phyloP scores from a whole-genome alignment of 2,113 vertebrate species.

The Labrus mixtus region DNA sequence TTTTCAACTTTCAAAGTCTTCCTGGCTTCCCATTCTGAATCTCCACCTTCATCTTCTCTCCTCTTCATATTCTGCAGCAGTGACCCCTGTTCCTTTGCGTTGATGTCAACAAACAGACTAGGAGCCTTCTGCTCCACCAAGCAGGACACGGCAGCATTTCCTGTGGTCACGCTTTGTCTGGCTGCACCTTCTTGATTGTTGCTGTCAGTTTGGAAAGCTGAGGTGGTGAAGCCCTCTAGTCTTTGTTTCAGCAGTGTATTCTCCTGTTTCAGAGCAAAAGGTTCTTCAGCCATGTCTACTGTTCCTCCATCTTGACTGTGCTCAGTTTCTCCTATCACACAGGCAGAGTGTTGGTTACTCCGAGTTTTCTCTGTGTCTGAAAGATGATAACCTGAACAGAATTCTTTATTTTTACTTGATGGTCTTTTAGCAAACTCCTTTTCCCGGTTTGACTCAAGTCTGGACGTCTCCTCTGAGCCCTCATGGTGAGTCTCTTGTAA shows the following conservation, averaged over 20 bases:
- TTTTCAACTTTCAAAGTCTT: neutral
- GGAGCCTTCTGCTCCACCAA: conserved; percentile 3
- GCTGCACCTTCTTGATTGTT: conserved; percentile 25
- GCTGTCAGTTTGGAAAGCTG: neutral
- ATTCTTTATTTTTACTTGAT: too few relatives aligned
- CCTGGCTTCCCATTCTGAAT: conserved; percentile 26
- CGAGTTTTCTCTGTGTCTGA: neutral
- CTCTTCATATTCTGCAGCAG: conserved; percentile 3
- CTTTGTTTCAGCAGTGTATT: conserved; percentile 68
- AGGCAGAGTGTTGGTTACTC: conserved; percentile 6
- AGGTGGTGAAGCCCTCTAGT: conserved; percentile 5
- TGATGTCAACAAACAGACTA: neutral
- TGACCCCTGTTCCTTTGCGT: conserved; percentile 11
- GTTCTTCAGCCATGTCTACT: conserved; percentile 33
- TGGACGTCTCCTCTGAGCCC: neutral
- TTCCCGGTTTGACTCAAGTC: neutral
- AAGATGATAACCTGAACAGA: neutral
- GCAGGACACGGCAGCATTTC: conserved; percentile 6
- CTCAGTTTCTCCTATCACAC: neutral
- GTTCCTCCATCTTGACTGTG: conserved; percentile 8
- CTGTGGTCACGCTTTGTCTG: conserved; percentile 20
- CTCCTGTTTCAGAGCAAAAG: conserved; percentile 54
- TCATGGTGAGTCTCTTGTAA: neutral
- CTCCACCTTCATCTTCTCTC: conserved; percentile 23
- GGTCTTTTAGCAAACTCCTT: too few relatives aligned